Evolutionary conservation across 2,888 invertebrate species (phyloP), one percentile per base, ranked within the genome.

Genomic region (Lamellibrachia columna): DNA sequence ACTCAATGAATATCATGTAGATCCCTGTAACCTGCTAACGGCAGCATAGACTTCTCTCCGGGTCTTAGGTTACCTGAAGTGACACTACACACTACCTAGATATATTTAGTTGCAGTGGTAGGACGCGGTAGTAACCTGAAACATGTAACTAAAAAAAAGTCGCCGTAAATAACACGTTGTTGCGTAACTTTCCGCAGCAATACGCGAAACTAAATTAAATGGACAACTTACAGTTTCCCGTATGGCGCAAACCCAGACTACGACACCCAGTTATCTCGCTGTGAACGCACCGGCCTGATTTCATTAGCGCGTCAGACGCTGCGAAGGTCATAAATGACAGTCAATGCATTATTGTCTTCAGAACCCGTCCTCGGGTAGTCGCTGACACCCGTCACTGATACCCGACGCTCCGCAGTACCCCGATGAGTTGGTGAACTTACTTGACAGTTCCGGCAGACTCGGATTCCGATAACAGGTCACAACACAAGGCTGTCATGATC

Each of bases 301-400:
- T 75, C 75, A 75, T 75, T 75, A 75, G 75, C 75, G 75, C 75
- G 75, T 22, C 75, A 75, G 75, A 75, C 75, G 75, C 75, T 22
- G 15, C 75, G 75, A 75, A 75, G 75, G 75, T 75, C 75, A 75
- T 75, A 75, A 75, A 75, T 75, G 75, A 75, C 75, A 75, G 75
- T 75, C 75, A 75, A 75, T 22, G 75, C 75, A 75, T 75, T 40
- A 75, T 75, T 75, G 75, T 75, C 75, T 75, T 75, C 75, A n/a
- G n/a, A 60, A 75, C 75, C 75, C 75, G 75, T 75, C 75, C 22
- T n/a, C 75, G 75, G 75, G 75, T 75, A 75, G 75, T 15, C 75
- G 75, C 75, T 75, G 75, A 75, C 75, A 75, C 75, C 75, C 75
- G 75, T 22, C 75, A 75, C 75, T 75, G 75, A 75, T 75, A 75